Base-by-base conservation (phyloP, 2,888 invertebrate species). In the Pandemis cinnamomeana region DNA sequence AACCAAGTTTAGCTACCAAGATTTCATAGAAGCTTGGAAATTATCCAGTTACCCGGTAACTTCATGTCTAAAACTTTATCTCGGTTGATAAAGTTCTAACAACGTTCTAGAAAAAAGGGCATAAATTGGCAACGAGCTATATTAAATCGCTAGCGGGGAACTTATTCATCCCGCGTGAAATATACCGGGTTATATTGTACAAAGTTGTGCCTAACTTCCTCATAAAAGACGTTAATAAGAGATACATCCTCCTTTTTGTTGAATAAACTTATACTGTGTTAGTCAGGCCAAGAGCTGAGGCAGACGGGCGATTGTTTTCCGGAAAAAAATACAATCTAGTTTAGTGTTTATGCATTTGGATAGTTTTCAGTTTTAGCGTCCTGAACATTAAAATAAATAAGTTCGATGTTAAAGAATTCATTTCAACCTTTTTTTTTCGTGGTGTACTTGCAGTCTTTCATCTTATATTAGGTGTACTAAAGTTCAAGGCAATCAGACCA, bases 221-320 rank as follows among this genome's bases (percentile, higher is more conserved):
- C 68, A 68, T 68, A 68, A 72, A 72, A 68, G 63, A 68, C 46
- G 67, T 72, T 72, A 68, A 68, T 72, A 72, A 63, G 71, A 67
- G 42, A 66, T 58, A 44, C 44, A 20, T 46, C 66, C 51, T 3
- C 53, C 48, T 68, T 72, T 63, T 72, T 68, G 41, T 36, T 48
- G 15, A 27, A 20, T 46, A 63, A 42, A 72, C 68, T 72, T 68
- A 20, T 46, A 41, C 48, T 67, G 61, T 72, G 68, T 68, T 68
- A 72, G 62, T 13, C 46, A 46, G 5, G 15, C 8, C 63, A 68
- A 67, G 67, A 15, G 6, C 68, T 20, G 36, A 6, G 5, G 41
- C n/a, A 72, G 48, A 68, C 61, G 8, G 8, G 36, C 63, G 55
- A 63, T 68, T 55, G 61, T 72, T 62, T 11, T 15, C 15, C n/a